These are phyloP conservation scores for Pangasius mekongensis DNA, from an alignment of 2,797 vertebrate species.

Conservation along the genomic window DNA sequence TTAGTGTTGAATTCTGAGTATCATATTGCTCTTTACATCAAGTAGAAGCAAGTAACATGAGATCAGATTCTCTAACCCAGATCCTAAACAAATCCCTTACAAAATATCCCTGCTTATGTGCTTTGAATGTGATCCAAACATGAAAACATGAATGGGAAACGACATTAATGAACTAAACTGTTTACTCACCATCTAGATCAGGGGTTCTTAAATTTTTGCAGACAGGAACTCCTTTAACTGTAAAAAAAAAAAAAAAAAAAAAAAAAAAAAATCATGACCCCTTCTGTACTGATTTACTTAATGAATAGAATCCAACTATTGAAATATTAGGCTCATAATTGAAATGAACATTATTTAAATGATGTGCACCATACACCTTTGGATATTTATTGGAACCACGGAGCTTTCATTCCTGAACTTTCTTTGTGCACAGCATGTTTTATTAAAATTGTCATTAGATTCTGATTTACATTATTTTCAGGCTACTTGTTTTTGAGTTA, in stretches of 20 bases:
- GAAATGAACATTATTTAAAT: background rate
- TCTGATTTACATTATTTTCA: background rate
- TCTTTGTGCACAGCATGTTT: background rate
- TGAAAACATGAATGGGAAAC: background rate
- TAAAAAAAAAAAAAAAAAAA: too few relatives aligned
- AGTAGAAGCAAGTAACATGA: background rate
- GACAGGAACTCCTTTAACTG: background rate
- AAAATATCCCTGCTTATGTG: background rate
- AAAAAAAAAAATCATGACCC: background rate
- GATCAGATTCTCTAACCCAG: background rate
- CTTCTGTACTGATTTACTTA: background rate
- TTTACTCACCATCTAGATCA: background rate
- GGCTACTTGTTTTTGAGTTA: background rate
- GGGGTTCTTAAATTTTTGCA: background rate
- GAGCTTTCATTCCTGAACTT: background rate
- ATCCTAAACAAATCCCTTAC: background rate
- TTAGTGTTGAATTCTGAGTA: slow-evolving; percentile 65
- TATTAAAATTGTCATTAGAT: background rate
- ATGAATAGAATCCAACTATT: background rate
- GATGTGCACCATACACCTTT: background rate
- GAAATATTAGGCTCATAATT: background rate
- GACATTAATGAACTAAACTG: background rate
- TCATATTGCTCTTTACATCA: slow-evolving; percentile 59
- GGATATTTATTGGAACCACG: background rate
- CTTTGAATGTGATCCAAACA: background rate